Percentiles rank a stretch among this genome's conserved stretches.
These are phyloP conservation scores for Pristionchus maxplancki DNA, from an alignment of 2,888 invertebrate species.

Conservation along the genomic window DNA sequence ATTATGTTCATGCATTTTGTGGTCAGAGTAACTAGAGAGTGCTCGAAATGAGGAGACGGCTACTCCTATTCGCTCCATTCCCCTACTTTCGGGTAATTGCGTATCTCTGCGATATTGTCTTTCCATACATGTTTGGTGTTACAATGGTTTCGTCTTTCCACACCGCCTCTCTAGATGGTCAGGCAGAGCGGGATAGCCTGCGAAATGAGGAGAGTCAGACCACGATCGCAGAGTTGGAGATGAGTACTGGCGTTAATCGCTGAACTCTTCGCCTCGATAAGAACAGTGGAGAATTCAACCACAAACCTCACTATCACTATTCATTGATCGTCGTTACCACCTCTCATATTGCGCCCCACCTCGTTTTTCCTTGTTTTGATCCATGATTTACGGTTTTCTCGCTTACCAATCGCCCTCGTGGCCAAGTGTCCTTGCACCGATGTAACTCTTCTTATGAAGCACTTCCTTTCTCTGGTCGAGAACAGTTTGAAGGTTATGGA, in stretches of 20 bases:
- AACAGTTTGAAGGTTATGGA: slow-evolving; percentile 5
- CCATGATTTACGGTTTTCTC: neutral
- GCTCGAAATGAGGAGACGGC: no score
- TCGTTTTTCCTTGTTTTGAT: neutral
- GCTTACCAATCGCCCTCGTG: neutral
- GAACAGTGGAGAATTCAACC: neutral
- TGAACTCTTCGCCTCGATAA: slow-evolving; percentile 8
- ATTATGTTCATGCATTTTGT: no score
- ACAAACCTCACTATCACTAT: neutral
- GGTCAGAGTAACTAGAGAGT: no score
- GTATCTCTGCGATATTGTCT: no score
- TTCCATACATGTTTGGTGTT: no score
- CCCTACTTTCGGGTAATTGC: no score
- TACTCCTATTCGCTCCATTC: no score
- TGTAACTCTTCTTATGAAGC: neutral
- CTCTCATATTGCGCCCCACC: neutral
- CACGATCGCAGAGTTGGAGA: neutral
- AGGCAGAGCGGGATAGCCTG: neutral
- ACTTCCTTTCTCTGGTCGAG: neutral
- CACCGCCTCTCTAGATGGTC: no score
- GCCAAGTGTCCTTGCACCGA: neutral
- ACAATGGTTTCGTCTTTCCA: no score
- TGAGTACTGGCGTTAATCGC: neutral
- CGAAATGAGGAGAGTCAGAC: neutral
- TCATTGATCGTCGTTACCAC: neutral